Evolutionary conservation across 2,113 vertebrate genomes (phyloP).

Genomic region (Pardalotus punctatus): DNA sequence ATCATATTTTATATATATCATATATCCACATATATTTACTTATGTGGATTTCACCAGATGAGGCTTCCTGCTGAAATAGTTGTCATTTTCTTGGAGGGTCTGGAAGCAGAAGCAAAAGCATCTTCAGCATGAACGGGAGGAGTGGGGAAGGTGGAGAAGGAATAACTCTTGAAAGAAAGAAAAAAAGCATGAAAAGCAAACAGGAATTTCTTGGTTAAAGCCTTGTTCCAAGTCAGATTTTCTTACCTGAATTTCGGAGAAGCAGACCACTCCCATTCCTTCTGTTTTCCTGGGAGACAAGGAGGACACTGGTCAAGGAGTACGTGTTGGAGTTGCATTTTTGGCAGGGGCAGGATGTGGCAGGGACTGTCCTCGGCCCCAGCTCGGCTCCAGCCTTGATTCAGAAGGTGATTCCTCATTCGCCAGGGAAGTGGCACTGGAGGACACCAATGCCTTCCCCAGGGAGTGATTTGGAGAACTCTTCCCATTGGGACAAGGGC

Average conservation of each 20-base stretch:
- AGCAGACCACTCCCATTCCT: not conserved
- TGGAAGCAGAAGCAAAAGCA: not conserved
- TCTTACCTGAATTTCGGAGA: not conserved
- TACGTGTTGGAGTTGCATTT: fast-evolving
- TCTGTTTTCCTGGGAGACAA: not conserved
- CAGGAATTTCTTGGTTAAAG: not conserved
- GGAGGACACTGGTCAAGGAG: not conserved
- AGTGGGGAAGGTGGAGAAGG: fast-evolving
- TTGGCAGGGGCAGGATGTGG: fast-evolving
- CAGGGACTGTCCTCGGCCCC: not conserved
- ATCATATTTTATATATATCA: too few species aligned
- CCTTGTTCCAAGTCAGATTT: not conserved
- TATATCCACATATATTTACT: too few species aligned
- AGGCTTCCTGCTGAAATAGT: not conserved
- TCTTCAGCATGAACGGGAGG: not conserved
- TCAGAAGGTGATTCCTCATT: not conserved
- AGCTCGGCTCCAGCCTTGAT: not conserved
- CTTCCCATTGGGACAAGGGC: not conserved
- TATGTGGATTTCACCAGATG: not conserved
- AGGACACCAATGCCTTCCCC: fast-evolving
- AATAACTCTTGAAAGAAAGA: not conserved
- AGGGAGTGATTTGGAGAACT: not conserved
- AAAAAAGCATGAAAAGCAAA: not conserved
- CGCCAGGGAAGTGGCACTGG: fast-evolving
- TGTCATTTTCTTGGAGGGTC: not conserved